Conservation (phyloP, 2,888 invertebrate genomes). For the Scaptodrosophila latifasciaeformis region DNA sequence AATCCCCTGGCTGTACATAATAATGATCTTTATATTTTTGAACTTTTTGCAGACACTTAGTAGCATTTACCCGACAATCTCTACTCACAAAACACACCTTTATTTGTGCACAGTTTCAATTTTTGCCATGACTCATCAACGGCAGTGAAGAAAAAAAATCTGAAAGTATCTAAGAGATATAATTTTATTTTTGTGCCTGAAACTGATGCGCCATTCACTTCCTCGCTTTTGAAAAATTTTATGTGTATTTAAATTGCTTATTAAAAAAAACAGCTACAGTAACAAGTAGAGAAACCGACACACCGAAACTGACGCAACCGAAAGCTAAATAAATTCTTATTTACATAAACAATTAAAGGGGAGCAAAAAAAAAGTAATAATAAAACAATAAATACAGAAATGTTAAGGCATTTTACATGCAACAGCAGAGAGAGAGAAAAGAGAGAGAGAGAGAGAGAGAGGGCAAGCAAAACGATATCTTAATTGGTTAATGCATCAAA, state of each 20-base stretch:
- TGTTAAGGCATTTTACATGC: neutral
- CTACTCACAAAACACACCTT: conserved; percentile 43
- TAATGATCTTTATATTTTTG: conserved; percentile 12
- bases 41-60: conserved; percentile 24
- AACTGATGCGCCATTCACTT: conserved; percentile 43
- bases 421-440: neutral
- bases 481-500: too few species aligned
- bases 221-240: conserved; percentile 22
- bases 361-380: conserved; percentile 12
- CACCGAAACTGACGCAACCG: neutral
- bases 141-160: conserved; percentile 9
- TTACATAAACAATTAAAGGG: conserved; percentile 61
- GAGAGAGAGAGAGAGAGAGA: too few species aligned
- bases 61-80: neutral
- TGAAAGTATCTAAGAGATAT: conserved; percentile 33
- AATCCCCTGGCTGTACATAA: neutral
- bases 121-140: neutral
- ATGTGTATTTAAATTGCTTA: conserved; percentile 50
- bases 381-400: conserved; percentile 9
- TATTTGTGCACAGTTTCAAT: conserved; percentile 40
- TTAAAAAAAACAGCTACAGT: too few species aligned
- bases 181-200: conserved; percentile 30
- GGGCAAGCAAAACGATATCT: too few species aligned
- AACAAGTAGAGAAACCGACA: too few species aligned
- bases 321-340: conserved; percentile 43